Conservation (phyloP, 2,888 invertebrate species). For the Idaea aversata region DNA sequence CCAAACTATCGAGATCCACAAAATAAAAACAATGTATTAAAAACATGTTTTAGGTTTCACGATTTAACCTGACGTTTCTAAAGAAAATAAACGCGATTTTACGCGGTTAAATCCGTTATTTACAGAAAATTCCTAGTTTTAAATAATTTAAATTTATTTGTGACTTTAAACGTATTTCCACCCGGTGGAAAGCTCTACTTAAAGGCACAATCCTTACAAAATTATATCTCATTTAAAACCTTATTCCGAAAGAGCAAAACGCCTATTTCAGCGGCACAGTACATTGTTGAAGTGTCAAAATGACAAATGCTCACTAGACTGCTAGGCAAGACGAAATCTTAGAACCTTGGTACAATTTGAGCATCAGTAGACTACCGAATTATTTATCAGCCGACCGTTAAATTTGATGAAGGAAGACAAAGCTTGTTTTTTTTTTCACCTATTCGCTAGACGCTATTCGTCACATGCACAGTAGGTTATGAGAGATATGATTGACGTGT, state of each 20-base stretch:
- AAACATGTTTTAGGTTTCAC: no score
- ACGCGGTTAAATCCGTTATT: no score
- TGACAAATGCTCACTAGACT: conserved; percentile 42
- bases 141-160: background rate
- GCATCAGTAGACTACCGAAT: background rate
- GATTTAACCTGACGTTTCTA: no score
- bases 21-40: no score
- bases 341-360: background rate
- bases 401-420: no score
- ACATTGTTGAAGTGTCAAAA: conserved; percentile 49
- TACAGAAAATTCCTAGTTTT: background rate
- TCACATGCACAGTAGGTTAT: no score
- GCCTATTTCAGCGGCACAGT: background rate
- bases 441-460: no score
- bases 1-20: no score
- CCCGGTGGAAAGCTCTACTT: background rate
- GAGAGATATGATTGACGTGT: no score
- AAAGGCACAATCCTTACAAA: background rate
- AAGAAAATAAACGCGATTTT: no score
- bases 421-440: no score
- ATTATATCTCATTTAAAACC: no score
- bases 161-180: background rate
- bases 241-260: background rate
- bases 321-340: background rate
- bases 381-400: background rate